Conservation (phyloP, 2,888 invertebrate species). For the Hyppa rectilinea region DNA sequence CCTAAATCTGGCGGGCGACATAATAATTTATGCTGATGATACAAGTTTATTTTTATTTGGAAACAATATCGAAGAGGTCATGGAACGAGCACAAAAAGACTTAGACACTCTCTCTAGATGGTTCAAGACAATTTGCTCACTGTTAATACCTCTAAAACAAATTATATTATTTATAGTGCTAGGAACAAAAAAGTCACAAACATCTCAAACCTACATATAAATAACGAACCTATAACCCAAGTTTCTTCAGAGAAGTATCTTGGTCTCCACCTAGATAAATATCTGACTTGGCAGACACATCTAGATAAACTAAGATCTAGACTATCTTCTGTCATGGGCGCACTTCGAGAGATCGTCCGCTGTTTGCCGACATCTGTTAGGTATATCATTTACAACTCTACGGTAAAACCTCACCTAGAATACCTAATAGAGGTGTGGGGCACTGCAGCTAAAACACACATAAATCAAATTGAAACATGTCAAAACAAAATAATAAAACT, state of each 20-base stretch:
- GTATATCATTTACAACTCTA: not conserved
- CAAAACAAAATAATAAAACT: too few species aligned
- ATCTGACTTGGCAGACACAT: not conserved
- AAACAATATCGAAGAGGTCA: not conserved
- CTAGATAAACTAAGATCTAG: not conserved
- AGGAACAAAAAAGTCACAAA: not conserved
- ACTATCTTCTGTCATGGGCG: not conserved
- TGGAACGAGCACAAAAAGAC: not conserved
- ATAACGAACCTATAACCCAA: not conserved
- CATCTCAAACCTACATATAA: not conserved
- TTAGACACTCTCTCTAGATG: not conserved
- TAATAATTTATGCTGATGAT: not conserved
- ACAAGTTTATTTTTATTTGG: not conserved
- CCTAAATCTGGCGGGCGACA: not conserved
- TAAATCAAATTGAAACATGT: too few species aligned
- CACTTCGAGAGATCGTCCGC: not conserved
- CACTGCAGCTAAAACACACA: not conserved
- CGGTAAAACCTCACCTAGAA: not conserved
- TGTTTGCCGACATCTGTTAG: not conserved
- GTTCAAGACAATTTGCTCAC: not conserved
- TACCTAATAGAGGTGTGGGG: not conserved
- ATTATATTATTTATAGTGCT: not conserved
- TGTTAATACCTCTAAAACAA: not conserved
- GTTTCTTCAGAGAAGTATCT: not conserved
- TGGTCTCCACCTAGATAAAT: not conserved